A percentile compares a stretch with the other conserved stretches of the same genome.
These are phyloP conservation scores for Gari tellinella DNA, from an alignment of 2,888 invertebrate genomes.

Conservation along the genomic window DNA sequence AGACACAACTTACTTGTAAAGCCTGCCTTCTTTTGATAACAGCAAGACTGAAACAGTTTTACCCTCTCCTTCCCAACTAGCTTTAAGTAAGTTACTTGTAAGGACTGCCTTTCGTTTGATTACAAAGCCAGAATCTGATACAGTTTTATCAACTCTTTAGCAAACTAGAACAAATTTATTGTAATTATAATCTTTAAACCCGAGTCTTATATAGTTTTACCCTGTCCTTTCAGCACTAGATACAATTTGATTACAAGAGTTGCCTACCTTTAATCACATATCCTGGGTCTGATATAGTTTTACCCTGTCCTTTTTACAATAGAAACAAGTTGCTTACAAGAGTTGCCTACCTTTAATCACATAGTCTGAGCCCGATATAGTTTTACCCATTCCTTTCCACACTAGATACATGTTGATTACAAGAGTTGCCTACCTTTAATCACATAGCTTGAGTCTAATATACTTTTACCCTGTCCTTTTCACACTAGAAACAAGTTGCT, in stretches of 20 bases:
- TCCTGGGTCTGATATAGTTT: slow-evolving; percentile 86
- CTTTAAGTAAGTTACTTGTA: too few relatives aligned
- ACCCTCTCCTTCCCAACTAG: too few relatives aligned
- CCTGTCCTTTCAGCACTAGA: too few relatives aligned
- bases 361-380: slow-evolving; percentile 86
- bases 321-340: too few relatives aligned
- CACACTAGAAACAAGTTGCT: slow-evolving; percentile 85
- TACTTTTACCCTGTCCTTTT: slow-evolving; percentile 85
- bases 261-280: slow-evolving; percentile 85
- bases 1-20: too few relatives aligned
- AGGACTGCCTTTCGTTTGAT: too few relatives aligned
- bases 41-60: too few relatives aligned
- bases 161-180: too few relatives aligned
- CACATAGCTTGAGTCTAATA: slow-evolving; percentile 86
- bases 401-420: slow-evolving; percentile 84
- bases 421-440: slow-evolving; percentile 85
- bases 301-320: slow-evolving; percentile 85
- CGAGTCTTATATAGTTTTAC: slow-evolving; percentile 86
- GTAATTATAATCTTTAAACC: too few relatives aligned
- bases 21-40: slow-evolving; percentile 85
- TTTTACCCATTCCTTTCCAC: slow-evolving; percentile 85
- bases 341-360: slow-evolving; percentile 85
- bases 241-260: too few relatives aligned
- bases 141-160: too few relatives aligned
- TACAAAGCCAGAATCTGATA: too few relatives aligned